A percentile compares a stretch with the other conserved stretches of the same genome.
Evolutionary conservation across 2,797 vertebrate species (phyloP).

Genomic region (Coracias cyanogaster): DNA sequence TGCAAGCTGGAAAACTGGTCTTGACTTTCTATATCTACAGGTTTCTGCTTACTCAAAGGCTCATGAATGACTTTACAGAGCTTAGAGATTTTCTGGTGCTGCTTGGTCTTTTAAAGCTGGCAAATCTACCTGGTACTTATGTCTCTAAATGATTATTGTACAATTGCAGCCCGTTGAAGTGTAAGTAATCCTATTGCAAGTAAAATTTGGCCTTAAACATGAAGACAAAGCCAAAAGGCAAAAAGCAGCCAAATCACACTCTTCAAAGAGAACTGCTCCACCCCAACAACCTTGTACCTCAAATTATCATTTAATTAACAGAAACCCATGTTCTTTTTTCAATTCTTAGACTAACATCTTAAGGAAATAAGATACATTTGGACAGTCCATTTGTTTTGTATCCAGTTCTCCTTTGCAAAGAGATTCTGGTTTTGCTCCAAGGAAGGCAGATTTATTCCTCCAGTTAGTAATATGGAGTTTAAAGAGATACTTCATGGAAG

Average conservation of each 20-base stretch:
- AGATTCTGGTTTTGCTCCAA: not conserved
- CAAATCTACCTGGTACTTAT: not conserved
- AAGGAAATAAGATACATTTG: not conserved
- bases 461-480: not conserved
- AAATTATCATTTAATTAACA: not conserved
- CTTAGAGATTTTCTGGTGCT: not conserved
- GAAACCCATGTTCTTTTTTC: not conserved
- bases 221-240: not conserved
- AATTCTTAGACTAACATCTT: not conserved
- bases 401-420: not conserved
- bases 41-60: not conserved
- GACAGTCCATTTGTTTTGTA: not conserved
- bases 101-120: not conserved
- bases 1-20: not conserved
- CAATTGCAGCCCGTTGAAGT: not conserved
- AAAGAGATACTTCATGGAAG: not conserved
- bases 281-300: not conserved
- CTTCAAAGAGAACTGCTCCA: not conserved
- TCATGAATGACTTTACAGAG: not conserved
- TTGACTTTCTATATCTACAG: not conserved
- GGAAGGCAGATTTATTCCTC: not conserved
- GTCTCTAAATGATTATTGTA: not conserved
- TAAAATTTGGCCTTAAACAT: not conserved
- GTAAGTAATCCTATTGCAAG: not conserved
- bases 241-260: not conserved